Percentiles rank a stretch among this genome's conserved stretches.
These are phyloP conservation scores for Whitmania pigra DNA, from an alignment of 1,140 invertebrate species.

Conservation along the genomic window DNA sequence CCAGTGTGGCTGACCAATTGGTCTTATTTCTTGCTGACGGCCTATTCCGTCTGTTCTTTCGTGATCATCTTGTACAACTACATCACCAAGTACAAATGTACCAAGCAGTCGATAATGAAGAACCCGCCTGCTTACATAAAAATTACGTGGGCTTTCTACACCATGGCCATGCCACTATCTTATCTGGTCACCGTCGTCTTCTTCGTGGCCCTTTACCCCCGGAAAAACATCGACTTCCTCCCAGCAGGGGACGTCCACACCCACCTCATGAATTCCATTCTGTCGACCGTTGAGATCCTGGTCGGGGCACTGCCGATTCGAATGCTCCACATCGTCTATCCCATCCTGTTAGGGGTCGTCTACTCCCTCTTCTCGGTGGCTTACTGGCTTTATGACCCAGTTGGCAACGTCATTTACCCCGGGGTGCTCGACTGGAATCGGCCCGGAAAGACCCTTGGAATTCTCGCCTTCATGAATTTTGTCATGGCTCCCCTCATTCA, in stretches of 20 bases:
- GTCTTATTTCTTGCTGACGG: not conserved
- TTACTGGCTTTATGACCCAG: not conserved
- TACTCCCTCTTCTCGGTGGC: not conserved
- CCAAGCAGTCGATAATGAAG: not conserved
- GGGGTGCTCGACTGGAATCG: constrained; percentile 4
- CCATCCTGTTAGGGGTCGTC: not conserved
- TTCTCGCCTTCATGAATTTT: too few relatives aligned
- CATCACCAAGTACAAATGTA: not conserved
- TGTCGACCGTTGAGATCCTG: not conserved
- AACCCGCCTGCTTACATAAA: not conserved
- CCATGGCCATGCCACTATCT: not conserved
- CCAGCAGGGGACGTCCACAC: not conserved
- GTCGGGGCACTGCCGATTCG: not conserved
- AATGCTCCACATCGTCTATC: not conserved
- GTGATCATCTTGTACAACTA: not conserved
- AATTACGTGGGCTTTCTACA: not conserved
- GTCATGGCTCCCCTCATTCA: too few relatives aligned
- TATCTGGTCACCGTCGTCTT: constrained; percentile 2
- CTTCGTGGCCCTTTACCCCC: not conserved
- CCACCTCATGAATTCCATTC: constrained; percentile 5
- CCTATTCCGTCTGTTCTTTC: not conserved
- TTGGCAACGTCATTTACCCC: not conserved
- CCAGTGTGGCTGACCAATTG: constrained; percentile 6
- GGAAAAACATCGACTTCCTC: constrained; percentile 3
- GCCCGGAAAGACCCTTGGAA: too few relatives aligned